phyloP scores from a whole-genome alignment of 2,797 vertebrate species.

The Chrosomus eos region DNA sequence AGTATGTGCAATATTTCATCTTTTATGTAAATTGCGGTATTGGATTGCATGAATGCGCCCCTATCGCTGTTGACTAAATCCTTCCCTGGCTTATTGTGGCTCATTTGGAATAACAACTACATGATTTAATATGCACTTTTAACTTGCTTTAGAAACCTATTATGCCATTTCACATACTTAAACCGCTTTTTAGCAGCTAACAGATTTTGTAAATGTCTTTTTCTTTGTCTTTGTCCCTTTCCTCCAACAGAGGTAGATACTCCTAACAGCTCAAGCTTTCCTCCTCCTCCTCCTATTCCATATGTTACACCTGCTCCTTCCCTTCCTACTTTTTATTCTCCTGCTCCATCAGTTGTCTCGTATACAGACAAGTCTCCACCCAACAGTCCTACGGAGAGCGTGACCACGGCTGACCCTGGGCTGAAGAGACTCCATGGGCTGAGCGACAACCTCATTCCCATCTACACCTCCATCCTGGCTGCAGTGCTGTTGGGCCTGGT shows the following conservation, averaged over 20 bases:
- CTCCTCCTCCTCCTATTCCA: constrained; percentile 51
- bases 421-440: constrained; percentile 76
- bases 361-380: constrained; percentile 59
- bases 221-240: constrained; percentile 18
- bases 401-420: constrained; percentile 72
- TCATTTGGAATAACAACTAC: neutral
- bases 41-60: neutral
- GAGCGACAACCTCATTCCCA: constrained; percentile 90
- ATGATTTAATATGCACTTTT: neutral
- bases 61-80: neutral
- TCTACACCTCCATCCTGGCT: constrained; percentile 95
- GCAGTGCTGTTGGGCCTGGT: constrained; percentile 91
- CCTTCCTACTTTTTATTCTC: neutral
- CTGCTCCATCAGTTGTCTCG: constrained; percentile 4
- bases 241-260: constrained; percentile 57
- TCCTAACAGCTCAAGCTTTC: constrained; percentile 12
- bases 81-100: neutral
- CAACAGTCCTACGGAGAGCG: constrained; percentile 56
- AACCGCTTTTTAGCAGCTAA: constrained; percentile 15
- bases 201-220: constrained; percentile 1
- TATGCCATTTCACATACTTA: constrained; percentile 19
- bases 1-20: neutral
- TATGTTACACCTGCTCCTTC: constrained; percentile 53
- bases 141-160: constrained; percentile 7
- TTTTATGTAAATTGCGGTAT: neutral